Conservation (phyloP, 1,140 invertebrate species). For the Meteorus sp. region DNA sequence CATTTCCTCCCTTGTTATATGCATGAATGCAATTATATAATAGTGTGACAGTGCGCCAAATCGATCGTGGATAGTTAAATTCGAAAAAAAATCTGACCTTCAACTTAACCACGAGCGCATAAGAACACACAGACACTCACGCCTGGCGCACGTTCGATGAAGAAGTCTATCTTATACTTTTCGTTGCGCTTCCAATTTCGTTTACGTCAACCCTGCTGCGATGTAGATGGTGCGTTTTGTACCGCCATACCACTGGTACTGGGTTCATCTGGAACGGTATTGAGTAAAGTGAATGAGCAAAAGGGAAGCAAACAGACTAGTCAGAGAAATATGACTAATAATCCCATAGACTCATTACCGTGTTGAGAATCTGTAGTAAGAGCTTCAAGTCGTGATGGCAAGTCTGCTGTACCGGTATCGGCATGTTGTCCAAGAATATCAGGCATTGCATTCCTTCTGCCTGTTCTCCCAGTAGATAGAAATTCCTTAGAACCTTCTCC, state of each 20-base stretch:
- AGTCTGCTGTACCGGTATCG: slow-evolving; percentile 68
- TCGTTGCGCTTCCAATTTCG: not conserved
- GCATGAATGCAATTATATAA: no score
- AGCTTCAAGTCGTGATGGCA: slow-evolving; percentile 69
- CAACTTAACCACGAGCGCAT: no score
- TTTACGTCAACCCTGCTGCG: slow-evolving; percentile 38
- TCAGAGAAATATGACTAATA: no score
- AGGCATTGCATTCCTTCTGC: slow-evolving; percentile 77
- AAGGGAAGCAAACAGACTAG: no score
- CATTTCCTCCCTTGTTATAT: no score
- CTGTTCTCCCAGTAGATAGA: slow-evolving; percentile 75
- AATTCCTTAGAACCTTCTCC: slow-evolving; percentile 66
- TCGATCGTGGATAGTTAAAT: no score
- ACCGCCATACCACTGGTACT: slow-evolving; percentile 36
- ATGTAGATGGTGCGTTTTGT: slow-evolving; percentile 36
- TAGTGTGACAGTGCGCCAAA: no score
- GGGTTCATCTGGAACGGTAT: slow-evolving; percentile 35
- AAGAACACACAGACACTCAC: no score
- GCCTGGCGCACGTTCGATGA: not conserved
- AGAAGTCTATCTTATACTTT: slow-evolving; percentile 2
- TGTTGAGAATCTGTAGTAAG: slow-evolving; percentile 62
- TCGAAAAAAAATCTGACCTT: no score
- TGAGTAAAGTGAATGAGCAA: not conserved
- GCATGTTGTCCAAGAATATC: slow-evolving; percentile 71
- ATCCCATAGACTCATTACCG: no score